Percentiles rank a stretch among this genome's conserved stretches.
These are phyloP conservation scores for Aleiodes alternator DNA, from an alignment of 2,888 invertebrate genomes.

Conservation along the genomic window DNA sequence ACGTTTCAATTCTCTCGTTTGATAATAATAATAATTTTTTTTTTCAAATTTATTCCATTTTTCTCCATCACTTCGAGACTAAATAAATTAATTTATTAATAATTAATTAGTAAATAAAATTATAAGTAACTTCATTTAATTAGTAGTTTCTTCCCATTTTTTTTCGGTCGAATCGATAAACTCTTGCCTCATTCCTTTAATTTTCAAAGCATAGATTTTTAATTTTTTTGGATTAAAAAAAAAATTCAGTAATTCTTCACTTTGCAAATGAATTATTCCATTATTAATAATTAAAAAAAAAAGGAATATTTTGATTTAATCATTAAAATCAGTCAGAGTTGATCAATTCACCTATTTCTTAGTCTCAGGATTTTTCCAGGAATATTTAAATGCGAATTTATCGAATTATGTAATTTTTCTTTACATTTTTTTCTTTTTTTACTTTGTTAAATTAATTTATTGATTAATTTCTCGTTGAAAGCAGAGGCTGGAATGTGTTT, in stretches of 20 bases:
- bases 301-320: constrained; percentile 41
- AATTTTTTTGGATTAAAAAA: constrained; percentile 1
- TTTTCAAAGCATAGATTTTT: constrained; percentile 12
- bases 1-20: constrained; percentile 2
- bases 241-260: not conserved
- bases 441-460: constrained; percentile 43
- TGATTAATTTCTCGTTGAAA: constrained; percentile 60
- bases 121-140: constrained; percentile 23
- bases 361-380: constrained; percentile 45
- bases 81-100: constrained; percentile 23
- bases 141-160: constrained; percentile 44
- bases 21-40: not conserved
- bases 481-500: constrained; percentile 71
- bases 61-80: constrained; percentile 24
- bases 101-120: constrained; percentile 22
- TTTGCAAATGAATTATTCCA: not conserved
- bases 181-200: constrained; percentile 19
- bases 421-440: constrained; percentile 37
- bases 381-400: constrained; percentile 30
- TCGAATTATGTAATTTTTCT: constrained; percentile 44
- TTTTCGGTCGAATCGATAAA: constrained; percentile 21
- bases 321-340: constrained; percentile 54
- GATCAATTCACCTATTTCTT: constrained; percentile 46
- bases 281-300: not conserved
- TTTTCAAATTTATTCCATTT: constrained; percentile 25